Base-by-base conservation (phyloP, 2,797 vertebrate genomes). In the Malacoctenus gilli region DNA sequence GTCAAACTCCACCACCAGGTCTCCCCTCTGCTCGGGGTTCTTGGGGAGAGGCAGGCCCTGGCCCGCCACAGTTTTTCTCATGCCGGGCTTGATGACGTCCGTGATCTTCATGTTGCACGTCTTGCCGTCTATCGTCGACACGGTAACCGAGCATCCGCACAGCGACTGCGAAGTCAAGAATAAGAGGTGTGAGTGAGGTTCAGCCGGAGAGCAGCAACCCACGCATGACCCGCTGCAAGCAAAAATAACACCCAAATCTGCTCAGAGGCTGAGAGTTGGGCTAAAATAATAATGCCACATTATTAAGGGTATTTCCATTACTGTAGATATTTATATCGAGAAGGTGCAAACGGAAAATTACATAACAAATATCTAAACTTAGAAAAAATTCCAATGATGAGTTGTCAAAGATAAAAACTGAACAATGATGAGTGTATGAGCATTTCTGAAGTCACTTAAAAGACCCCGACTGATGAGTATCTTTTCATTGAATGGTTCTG, bases 1-100 rank as follows among this genome's bases (percentile, higher is more conserved):
- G 19, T 99, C 95, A 87, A 99, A 98, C 82, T 99, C 97, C 86
- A 99, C 95, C 84, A 99, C 93, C 73, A 98, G 94, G 74, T 99
- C 97, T 64, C 97, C 97, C 75, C 95, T 93, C 77, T 97, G 95
- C 65, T 98, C 95, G 0, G 96, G 95, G 88, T 92, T 98, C 90
- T 99, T 99, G 39, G 97, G 97, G 72, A 97, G 89, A 0, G 97
- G 97, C 53, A 99, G 94, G 53, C 97, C 97, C 84, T 98, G 96
- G 48, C 96, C 95, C 21, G 95, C 92, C 66, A 99, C 95, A 83
- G 93, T 93, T 90, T 95, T 94, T 85, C 95, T 95, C 95, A 96
- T 95, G 56, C 96, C 96, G 1, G 97, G 97, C 84, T 98, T 99
- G 84, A 99, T 90, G 67, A 99, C 95, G 49, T 99, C 97, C 0